These are phyloP conservation scores for Brachypteracias leptosomus DNA, from an alignment of 2,113 vertebrate species.

Conservation along the genomic window DNA sequence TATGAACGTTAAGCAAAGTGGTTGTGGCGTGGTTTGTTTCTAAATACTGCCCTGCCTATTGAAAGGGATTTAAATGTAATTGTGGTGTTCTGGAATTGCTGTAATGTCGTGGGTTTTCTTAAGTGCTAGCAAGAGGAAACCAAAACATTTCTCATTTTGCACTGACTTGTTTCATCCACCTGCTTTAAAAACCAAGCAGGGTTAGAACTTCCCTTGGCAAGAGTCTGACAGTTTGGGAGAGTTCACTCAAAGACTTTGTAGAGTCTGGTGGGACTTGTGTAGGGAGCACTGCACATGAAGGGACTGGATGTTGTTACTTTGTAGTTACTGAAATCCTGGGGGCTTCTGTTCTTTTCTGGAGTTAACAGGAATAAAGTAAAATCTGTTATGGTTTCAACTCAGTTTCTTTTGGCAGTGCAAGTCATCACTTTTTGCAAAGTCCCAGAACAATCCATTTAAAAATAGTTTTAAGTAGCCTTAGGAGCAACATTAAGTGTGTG, in stretches of 20 bases:
- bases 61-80: not conserved
- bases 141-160: not conserved
- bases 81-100: not conserved
- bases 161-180: not conserved
- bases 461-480: not conserved
- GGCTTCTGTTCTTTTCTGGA: not conserved
- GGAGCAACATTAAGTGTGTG: rapidly evolving
- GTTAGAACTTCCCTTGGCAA: not conserved
- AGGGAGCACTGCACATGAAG: not conserved
- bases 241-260: not conserved
- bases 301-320: not conserved
- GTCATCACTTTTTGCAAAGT: not conserved
- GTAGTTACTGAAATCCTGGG: not conserved
- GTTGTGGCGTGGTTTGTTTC: not conserved
- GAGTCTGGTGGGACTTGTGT: not conserved
- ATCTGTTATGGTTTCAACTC: not conserved
- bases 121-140: not conserved
- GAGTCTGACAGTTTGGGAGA: not conserved
- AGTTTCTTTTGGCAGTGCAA: not conserved
- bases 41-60: not conserved
- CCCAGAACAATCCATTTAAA: not conserved
- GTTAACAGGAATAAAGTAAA: not conserved
- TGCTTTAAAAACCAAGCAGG: not conserved
- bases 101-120: not conserved
- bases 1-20: not conserved